Evolutionary conservation across 2,113 vertebrate species (phyloP).

Genomic region (Chrysemys picta): DNA sequence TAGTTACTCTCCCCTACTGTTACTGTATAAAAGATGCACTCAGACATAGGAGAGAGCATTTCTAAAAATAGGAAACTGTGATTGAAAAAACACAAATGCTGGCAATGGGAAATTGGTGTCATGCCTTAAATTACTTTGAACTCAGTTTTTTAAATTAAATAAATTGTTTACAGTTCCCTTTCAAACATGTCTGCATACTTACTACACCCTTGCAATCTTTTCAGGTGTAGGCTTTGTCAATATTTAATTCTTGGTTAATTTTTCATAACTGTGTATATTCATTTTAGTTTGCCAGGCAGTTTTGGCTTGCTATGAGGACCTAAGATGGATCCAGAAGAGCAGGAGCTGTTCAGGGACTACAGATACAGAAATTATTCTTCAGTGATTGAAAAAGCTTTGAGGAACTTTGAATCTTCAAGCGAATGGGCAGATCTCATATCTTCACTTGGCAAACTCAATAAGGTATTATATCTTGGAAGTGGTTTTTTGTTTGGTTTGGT

Average conservation of each 20-base stretch:
- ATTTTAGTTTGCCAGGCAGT: constrained; percentile 28
- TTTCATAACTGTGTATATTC: neutral
- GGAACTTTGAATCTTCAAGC: constrained; percentile 97
- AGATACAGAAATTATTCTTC: constrained; percentile 93
- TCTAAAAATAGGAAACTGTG: neutral
- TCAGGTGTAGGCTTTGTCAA: neutral
- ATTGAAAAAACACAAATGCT: neutral
- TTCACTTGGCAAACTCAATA: constrained; percentile 97
- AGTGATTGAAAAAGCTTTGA: constrained; percentile 94
- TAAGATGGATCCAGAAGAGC: constrained; percentile 95
- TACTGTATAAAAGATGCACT: neutral
- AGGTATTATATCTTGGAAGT: constrained; percentile 79
- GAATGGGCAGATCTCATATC: constrained; percentile 99
- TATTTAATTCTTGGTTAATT: neutral
- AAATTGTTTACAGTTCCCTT: neutral
- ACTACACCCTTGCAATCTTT: neutral
- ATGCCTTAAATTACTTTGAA: neutral
- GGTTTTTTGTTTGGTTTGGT: neutral
- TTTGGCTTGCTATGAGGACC: constrained; percentile 76
- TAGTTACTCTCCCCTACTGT: neutral
- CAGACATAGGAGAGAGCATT: accelerated
- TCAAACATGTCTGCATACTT: neutral
- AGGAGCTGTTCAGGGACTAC: constrained; percentile 92
- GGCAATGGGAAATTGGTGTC: neutral
- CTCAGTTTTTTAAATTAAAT: neutral